Percentiles rank a stretch among this genome's conserved stretches.
Conservation (phyloP, 2,888 invertebrate genomes). For the Pocota personata region DNA sequence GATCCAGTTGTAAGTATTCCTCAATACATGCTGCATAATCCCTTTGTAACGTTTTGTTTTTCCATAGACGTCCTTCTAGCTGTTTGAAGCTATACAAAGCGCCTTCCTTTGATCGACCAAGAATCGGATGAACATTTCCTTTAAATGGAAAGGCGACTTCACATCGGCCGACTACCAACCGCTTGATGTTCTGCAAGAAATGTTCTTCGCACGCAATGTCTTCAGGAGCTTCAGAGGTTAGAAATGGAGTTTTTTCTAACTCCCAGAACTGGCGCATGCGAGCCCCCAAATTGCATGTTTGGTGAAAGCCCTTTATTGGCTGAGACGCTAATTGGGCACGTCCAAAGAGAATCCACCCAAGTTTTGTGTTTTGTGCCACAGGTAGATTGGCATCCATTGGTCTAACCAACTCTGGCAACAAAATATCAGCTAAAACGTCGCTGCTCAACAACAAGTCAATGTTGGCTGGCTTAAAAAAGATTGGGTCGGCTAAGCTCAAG, state of each 20-base stretch:
- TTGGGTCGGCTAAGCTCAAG: constrained; percentile 6
- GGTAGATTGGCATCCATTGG: not conserved
- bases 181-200: not conserved
- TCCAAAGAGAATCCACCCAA: constrained; percentile 10
- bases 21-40: constrained; percentile 2
- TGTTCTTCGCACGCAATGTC: constrained; percentile 22
- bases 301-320: not conserved
- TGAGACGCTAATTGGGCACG: not conserved
- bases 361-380: not conserved
- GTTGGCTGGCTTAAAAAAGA: not conserved
- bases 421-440: constrained; percentile 6
- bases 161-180: not conserved
- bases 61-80: not conserved
- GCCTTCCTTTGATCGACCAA: constrained; percentile 28
- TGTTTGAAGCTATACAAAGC: not conserved
- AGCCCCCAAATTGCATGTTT: not conserved
- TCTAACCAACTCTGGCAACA: constrained; percentile 5
- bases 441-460: constrained; percentile 13
- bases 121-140: not conserved
- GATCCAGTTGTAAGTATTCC: not conserved
- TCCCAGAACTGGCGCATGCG: not conserved
- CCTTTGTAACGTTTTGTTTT: not conserved
- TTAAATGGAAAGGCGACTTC: constrained; percentile 44
- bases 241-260: constrained; percentile 20
- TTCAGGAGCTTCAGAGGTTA: not conserved